These are phyloP conservation scores for Trachymyrmex cornetzi DNA, from an alignment of 1,140 invertebrate genomes.

Conservation along the genomic window DNA sequence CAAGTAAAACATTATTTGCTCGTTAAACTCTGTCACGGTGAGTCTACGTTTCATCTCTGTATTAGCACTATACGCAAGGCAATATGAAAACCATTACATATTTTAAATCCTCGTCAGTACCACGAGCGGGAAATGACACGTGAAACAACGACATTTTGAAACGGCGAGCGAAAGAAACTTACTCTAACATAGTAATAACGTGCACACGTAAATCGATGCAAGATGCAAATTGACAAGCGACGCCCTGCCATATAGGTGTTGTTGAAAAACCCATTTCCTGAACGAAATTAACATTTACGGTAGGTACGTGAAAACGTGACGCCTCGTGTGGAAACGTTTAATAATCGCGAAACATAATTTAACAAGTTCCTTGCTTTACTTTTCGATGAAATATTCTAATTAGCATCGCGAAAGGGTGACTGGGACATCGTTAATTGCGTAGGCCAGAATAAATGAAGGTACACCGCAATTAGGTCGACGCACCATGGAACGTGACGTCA, in stretches of 20 bases:
- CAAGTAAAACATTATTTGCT: constrained; percentile 55
- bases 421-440: constrained; percentile 29
- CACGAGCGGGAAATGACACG: background rate
- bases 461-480: constrained; percentile 29
- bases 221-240: constrained; percentile 40
- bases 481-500: background rate
- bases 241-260: background rate
- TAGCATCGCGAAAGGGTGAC: background rate
- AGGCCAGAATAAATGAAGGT: constrained; percentile 28
- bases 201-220: background rate
- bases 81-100: constrained; percentile 20
- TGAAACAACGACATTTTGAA: constrained; percentile 6
- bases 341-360: constrained; percentile 35
- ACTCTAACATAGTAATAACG: background rate
- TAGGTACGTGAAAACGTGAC: background rate
- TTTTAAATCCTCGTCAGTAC: background rate
- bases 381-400: constrained; percentile 45
- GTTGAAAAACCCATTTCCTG: constrained; percentile 42
- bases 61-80: background rate
- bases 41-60: background rate
- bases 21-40: constrained; percentile 39
- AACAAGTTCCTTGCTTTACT: constrained; percentile 7
- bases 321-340: constrained; percentile 1
- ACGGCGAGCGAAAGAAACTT: background rate
- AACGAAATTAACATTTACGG: constrained; percentile 45